Evolutionary conservation across 2,797 vertebrate genomes (phyloP).

Genomic region (Phoeniculus purpureus): DNA sequence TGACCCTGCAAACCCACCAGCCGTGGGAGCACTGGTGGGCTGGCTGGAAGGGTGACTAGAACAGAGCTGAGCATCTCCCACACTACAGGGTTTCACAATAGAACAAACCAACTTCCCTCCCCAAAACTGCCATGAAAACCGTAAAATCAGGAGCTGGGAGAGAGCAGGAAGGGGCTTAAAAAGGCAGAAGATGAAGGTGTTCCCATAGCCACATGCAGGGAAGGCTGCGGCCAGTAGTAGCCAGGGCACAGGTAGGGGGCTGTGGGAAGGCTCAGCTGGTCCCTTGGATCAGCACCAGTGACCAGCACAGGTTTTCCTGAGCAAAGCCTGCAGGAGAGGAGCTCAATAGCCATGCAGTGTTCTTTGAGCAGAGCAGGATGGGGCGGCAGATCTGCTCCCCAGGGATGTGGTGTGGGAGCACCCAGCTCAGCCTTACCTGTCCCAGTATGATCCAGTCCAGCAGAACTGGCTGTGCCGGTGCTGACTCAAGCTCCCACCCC

Average conservation of each 20-base stretch:
- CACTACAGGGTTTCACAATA: background rate
- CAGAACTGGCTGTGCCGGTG: background rate
- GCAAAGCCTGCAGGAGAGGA: background rate
- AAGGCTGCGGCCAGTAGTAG: background rate
- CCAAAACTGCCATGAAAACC: background rate
- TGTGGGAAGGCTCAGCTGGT: background rate
- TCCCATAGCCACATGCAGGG: background rate
- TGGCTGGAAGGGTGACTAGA: background rate
- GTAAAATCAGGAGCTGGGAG: background rate
- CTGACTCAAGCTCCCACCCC: background rate
- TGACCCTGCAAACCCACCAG: background rate
- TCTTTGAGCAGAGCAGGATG: background rate
- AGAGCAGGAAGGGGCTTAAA: background rate
- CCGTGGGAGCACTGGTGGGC: background rate
- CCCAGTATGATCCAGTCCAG: rapidly evolving
- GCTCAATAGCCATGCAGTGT: too few species aligned
- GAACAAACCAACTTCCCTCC: background rate
- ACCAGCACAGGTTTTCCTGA: background rate
- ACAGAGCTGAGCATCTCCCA: background rate
- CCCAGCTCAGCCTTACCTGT: background rate
- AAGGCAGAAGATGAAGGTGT: background rate
- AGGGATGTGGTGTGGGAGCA: rapidly evolving
- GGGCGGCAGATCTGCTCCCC: background rate
- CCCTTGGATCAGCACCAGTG: rapidly evolving
- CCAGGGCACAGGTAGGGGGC: background rate